Conservation (phyloP, 2,888 invertebrate species). For the Linnaemya vulpina region DNA sequence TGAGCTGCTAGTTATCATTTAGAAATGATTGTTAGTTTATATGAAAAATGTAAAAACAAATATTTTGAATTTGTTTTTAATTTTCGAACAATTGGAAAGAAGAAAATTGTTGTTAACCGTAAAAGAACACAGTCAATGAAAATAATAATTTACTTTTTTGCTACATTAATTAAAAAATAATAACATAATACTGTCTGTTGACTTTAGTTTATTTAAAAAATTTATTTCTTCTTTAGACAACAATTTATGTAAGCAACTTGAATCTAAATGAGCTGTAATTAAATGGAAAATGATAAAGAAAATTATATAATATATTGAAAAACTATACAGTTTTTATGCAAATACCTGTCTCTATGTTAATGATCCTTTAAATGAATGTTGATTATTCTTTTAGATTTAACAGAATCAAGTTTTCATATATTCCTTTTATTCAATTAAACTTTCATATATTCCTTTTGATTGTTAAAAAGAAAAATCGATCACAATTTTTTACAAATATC, state of each 20-base stretch:
- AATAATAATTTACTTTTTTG: conserved; percentile 47
- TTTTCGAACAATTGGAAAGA: conserved; percentile 31
- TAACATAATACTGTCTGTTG: conserved; percentile 69
- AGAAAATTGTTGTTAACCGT: conserved; percentile 25
- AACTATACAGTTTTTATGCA: conserved; percentile 5
- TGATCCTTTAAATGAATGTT: conserved; percentile 48
- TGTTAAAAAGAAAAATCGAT: conserved; percentile 61
- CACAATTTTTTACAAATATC: conserved; percentile 78
- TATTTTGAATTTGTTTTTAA: conserved; percentile 46
- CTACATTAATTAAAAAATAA: conserved; percentile 36
- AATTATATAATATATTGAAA: conserved; percentile 38
- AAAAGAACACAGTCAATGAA: conserved; percentile 58
- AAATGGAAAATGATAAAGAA: conserved; percentile 58
- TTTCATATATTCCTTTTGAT: conserved; percentile 17
- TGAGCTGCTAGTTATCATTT: conserved; percentile 73
- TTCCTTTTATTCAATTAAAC: neutral
- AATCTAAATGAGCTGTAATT: conserved; percentile 67
- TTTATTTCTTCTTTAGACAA: conserved; percentile 25
- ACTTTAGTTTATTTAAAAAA: conserved; percentile 24
- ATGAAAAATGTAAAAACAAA: conserved; percentile 51
- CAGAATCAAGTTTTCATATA: conserved; percentile 50
- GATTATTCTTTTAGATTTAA: conserved; percentile 38
- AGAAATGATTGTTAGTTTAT: conserved; percentile 61
- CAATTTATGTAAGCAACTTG: conserved; percentile 36
- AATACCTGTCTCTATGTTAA: conserved; percentile 61